A percentile compares a stretch with the other conserved stretches of the same genome.
Conservation (phyloP, 23 tunicate species). For the Ciona savignyi region DNA sequence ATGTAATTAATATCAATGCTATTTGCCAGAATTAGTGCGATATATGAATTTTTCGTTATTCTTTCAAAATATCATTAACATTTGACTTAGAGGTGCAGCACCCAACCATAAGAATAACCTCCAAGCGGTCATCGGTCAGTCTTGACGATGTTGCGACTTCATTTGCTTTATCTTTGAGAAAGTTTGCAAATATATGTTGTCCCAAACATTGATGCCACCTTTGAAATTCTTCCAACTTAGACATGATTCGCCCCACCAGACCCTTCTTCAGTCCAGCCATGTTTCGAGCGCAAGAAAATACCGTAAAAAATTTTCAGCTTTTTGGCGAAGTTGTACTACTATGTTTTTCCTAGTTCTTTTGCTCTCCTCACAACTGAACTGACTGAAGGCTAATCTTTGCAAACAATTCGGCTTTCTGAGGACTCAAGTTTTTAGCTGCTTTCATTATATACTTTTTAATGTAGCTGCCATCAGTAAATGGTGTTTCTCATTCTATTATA, state of each 20-base stretch:
- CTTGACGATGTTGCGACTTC: conserved; percentile 37
- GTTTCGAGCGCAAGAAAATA: conserved; percentile 40
- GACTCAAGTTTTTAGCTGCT: no score
- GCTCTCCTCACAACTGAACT: no score
- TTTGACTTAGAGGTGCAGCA: conserved; percentile 40
- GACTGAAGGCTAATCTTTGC: no score
- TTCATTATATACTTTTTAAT: no score
- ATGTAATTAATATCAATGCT: no score
- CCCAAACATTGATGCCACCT: conserved; percentile 9
- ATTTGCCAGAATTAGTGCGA: no score
- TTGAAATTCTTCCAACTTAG: conserved; percentile 51
- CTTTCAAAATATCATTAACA: no score
- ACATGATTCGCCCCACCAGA: conserved; percentile 39
- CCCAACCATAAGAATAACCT: conserved; percentile 30
- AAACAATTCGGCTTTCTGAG: no score
- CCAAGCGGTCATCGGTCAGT: conserved; percentile 31
- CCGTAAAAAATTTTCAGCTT: conserved; percentile 27
- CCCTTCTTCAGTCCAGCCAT: conserved; percentile 48
- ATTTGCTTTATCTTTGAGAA: conserved; percentile 29
- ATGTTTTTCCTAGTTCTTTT: no score
- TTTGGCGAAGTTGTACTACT: conserved; percentile 31
- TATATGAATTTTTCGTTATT: no score
- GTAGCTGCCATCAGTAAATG: no score
- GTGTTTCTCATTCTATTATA: no score
- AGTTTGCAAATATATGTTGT: conserved; percentile 29